A percentile compares a stretch with the other conserved stretches of the same genome.
Conservation (phyloP, 2,888 invertebrate species). For the Disparrhopalites patrizii region DNA sequence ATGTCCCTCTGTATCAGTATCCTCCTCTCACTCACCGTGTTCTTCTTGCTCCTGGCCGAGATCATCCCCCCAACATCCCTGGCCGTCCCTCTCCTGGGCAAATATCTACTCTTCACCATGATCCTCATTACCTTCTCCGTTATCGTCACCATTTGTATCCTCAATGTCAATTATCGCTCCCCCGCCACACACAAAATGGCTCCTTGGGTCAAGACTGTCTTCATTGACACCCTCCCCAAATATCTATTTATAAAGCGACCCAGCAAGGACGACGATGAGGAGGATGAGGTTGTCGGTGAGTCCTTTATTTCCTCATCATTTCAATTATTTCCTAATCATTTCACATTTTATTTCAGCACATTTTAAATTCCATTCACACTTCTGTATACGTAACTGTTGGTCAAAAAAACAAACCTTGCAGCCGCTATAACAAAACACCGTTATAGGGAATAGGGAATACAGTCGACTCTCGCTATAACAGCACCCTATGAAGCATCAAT, state of each 20-base stretch:
- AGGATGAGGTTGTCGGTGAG: constrained; percentile 42
- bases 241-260: constrained; percentile 85
- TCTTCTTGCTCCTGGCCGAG: constrained; percentile 87
- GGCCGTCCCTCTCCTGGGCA: constrained; percentile 84
- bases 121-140: constrained; percentile 88
- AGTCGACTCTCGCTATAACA: no score
- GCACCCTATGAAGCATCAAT: no score
- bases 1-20: constrained; percentile 92
- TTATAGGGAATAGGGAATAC: no score
- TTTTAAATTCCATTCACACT: background rate
- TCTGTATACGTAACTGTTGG: no score
- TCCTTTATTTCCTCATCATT: no score
- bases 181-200: constrained; percentile 82
- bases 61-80: constrained; percentile 92
- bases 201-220: constrained; percentile 82
- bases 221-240: constrained; percentile 69
- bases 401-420: no score
- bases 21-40: constrained; percentile 86
- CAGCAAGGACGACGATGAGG: constrained; percentile 64
- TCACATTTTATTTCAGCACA: background rate
- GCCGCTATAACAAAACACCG: no score
- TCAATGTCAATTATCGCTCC: constrained; percentile 86
- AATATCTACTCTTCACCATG: constrained; percentile 91
- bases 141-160: constrained; percentile 87
- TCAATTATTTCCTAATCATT: background rate